Conservation (phyloP, 2,888 invertebrate genomes). For the Listrodromus nycthemerus region DNA sequence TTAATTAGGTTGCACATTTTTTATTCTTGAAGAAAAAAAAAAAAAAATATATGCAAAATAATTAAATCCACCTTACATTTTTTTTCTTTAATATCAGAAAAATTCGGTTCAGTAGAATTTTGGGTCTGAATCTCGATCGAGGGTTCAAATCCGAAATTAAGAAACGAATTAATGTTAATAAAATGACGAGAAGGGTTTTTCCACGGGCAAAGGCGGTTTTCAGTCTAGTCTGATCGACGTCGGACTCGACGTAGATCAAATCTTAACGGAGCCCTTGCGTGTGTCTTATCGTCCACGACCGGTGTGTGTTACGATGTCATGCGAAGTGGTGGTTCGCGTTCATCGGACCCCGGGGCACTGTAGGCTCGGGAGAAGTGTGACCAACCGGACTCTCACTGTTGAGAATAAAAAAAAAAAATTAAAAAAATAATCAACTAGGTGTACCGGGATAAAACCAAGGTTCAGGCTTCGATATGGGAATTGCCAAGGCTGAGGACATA, state of each 20-base stretch:
- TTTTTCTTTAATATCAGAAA: too few species aligned
- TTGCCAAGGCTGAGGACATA: conserved; percentile 65
- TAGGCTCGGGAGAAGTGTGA: conserved; percentile 48
- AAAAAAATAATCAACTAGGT: conserved; percentile 6
- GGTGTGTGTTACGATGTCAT: conserved; percentile 40
- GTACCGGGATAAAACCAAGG: conserved; percentile 25
- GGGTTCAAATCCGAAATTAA: background rate
- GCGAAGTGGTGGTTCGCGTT: conserved; percentile 32
- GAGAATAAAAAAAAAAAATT: conserved; percentile 25
- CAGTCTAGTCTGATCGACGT: conserved; percentile 46
- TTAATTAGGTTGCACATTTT: too few species aligned
- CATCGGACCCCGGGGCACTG: conserved; percentile 34
- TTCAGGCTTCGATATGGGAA: conserved; percentile 54
- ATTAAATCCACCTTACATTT: too few species aligned
- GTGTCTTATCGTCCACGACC: conserved; percentile 75
- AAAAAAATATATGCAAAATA: too few species aligned
- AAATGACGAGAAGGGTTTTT: conserved; percentile 53
- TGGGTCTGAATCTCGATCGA: background rate
- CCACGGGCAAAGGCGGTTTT: background rate
- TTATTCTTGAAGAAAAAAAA: too few species aligned
- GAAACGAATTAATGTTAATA: conserved; percentile 1
- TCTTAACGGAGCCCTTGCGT: conserved; percentile 80
- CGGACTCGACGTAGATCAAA: conserved; percentile 70
- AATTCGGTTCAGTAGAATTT: background rate
- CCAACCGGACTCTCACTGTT: conserved; percentile 31